Conservation (phyloP, 30 jellyfish, hydroid and myxozoan genomes). For the Catostylus mosaicus region DNA sequence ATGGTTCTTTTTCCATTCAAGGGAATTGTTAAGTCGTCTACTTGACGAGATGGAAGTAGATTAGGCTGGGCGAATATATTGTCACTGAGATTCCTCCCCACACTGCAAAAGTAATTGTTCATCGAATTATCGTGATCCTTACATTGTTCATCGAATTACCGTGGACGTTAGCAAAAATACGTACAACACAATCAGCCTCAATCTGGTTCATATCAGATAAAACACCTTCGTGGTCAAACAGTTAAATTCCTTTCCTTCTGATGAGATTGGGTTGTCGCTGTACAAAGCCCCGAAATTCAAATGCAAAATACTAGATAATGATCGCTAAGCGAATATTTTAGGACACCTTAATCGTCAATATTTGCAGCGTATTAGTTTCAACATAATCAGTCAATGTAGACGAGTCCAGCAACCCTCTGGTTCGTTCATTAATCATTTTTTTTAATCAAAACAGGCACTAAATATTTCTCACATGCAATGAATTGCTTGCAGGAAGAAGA, state of each 20-base stretch:
- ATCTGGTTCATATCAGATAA: conserved; percentile 9
- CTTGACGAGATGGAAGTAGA: neutral
- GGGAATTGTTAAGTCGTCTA: neutral
- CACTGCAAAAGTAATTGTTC: too few species aligned
- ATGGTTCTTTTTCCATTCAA: neutral
- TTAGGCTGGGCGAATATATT: too few species aligned
- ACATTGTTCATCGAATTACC: neutral
- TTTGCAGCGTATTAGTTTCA: neutral
- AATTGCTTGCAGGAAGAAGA: neutral
- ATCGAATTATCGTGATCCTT: too few species aligned
- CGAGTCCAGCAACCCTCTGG: neutral
- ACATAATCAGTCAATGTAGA: conserved; percentile 4
- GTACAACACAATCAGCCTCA: neutral
- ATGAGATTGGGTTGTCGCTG: conserved; percentile 10
- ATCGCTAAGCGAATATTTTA: conserved; percentile 6
- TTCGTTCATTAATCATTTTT: neutral
- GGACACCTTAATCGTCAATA: neutral
- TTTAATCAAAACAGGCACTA: neutral
- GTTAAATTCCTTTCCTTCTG: too few species aligned
- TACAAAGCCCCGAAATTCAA: conserved; percentile 12
- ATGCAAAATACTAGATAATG: conserved; percentile 21
- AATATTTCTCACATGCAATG: neutral
- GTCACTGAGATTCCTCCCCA: too few species aligned
- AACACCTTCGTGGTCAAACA: neutral
- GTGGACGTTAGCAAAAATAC: conserved; percentile 6